Evolutionary conservation across 2,888 invertebrate genomes (phyloP).

Genomic region (Leucophora obtusa): DNA sequence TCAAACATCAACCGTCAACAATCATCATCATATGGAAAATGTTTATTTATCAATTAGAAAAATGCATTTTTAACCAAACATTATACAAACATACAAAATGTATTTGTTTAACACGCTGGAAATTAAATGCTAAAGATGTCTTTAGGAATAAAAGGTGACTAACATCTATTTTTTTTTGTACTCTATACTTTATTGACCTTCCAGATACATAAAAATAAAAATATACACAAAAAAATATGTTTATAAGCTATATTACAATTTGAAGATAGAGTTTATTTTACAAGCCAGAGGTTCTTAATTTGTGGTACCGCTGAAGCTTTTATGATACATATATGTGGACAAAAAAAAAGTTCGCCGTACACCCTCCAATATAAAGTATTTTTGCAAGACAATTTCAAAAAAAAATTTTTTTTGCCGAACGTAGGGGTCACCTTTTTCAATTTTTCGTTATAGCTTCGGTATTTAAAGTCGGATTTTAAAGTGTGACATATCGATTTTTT

Average conservation of each 20-base stretch:
- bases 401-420: too few relatives aligned
- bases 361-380: too few relatives aligned
- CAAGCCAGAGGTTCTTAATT: background rate
- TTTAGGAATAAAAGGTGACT: conserved; percentile 27
- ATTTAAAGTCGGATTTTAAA: too few relatives aligned
- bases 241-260: conserved; percentile 3
- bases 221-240: conserved; percentile 16
- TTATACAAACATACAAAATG: conserved; percentile 7
- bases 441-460: too few relatives aligned
- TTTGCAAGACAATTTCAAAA: too few relatives aligned
- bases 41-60: conserved; percentile 49
- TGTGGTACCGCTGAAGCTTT: too few relatives aligned
- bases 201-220: conserved; percentile 18
- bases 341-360: too few relatives aligned
- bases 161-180: conserved; percentile 24
- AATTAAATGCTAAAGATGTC: conserved; percentile 10
- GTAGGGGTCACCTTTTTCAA: too few relatives aligned
- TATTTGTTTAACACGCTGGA: conserved; percentile 30
- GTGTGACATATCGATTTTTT: too few relatives aligned
- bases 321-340: too few relatives aligned
- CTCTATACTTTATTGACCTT: conserved; percentile 46
- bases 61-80: conserved; percentile 45
- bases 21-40: conserved; percentile 9
- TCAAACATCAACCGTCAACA: conserved; percentile 6
- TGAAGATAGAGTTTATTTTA: conserved; percentile 2